These are phyloP conservation scores for Zaprionus kolodkinae DNA, from an alignment of 1,140 invertebrate genomes.

Conservation along the genomic window DNA sequence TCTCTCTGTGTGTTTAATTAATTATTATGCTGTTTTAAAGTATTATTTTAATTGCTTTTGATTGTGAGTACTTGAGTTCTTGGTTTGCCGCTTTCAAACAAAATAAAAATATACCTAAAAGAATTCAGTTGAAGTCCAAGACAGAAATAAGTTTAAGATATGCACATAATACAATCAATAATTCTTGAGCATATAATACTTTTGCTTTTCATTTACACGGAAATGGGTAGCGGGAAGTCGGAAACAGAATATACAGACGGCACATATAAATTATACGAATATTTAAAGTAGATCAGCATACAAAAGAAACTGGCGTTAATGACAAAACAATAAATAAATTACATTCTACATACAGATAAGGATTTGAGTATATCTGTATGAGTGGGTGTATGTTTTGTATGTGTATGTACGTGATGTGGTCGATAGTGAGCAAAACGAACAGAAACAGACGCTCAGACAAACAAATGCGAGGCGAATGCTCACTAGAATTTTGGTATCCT, in stretches of 20 bases:
- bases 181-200: slow-evolving; percentile 78
- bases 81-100: slow-evolving; percentile 41
- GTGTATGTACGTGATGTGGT: slow-evolving; percentile 24
- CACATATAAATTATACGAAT: slow-evolving; percentile 35
- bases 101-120: slow-evolving; percentile 31
- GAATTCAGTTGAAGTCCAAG: slow-evolving; percentile 23
- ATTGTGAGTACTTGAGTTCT: slow-evolving; percentile 66
- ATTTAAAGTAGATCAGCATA: slow-evolving; percentile 13
- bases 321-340: slow-evolving; percentile 71
- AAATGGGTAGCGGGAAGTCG: slow-evolving; percentile 29
- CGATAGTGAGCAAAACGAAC: slow-evolving; percentile 60
- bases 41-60: slow-evolving; percentile 72
- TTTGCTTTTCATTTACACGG: slow-evolving; percentile 53
- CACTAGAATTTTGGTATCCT: slow-evolving; percentile 36
- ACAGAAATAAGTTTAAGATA: slow-evolving; percentile 61
- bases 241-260: slow-evolving; percentile 21
- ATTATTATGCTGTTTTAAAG: slow-evolving; percentile 33
- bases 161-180: slow-evolving; percentile 57
- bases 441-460: slow-evolving; percentile 67
- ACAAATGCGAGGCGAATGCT: slow-evolving; percentile 70
- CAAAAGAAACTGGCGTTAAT: slow-evolving; percentile 23
- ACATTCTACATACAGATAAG: slow-evolving; percentile 73
- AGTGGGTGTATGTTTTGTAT: slow-evolving; percentile 32
- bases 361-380: slow-evolving; percentile 63
- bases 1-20: slow-evolving; percentile 27